Evolutionary conservation across 2,113 vertebrate genomes (phyloP).

Genomic region (Eira barbara): DNA sequence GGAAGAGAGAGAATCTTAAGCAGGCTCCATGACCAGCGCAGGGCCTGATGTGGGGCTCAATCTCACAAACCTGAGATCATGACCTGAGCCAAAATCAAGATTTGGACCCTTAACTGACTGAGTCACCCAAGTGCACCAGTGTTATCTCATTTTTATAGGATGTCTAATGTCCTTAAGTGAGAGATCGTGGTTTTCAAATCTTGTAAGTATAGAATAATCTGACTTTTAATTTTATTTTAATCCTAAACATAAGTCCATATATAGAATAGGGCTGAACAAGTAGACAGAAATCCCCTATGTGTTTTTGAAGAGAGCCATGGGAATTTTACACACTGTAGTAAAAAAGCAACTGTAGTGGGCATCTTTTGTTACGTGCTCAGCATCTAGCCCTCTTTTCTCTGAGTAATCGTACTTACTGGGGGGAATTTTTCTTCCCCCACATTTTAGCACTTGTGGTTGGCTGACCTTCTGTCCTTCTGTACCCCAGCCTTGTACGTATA

Average conservation of each 20-base stretch:
- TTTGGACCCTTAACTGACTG: not conserved
- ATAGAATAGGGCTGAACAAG: not conserved
- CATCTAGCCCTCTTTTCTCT: not conserved
- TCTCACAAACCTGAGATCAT: not conserved
- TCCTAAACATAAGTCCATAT: not conserved
- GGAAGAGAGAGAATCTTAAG: not conserved
- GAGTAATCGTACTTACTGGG: not conserved
- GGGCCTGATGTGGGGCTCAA: not conserved
- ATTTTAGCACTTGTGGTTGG: not conserved
- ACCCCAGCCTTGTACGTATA: not conserved
- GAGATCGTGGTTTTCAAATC: not conserved
- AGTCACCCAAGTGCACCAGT: not conserved
- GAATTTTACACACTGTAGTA: not conserved
- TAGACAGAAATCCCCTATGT: not conserved
- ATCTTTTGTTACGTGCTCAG: not conserved
- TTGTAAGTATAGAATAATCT: not conserved
- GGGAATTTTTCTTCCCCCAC: not conserved
- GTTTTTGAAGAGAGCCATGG: not conserved
- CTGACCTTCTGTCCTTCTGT: not conserved
- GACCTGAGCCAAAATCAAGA: not conserved
- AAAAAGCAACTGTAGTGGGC: not conserved
- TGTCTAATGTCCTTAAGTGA: not conserved
- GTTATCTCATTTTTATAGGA: not conserved
- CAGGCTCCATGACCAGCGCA: not conserved
- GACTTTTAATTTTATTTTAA: not conserved